These are phyloP conservation scores for Sebastiscus tertius DNA, from an alignment of 2,797 vertebrate species.

Conservation along the genomic window DNA sequence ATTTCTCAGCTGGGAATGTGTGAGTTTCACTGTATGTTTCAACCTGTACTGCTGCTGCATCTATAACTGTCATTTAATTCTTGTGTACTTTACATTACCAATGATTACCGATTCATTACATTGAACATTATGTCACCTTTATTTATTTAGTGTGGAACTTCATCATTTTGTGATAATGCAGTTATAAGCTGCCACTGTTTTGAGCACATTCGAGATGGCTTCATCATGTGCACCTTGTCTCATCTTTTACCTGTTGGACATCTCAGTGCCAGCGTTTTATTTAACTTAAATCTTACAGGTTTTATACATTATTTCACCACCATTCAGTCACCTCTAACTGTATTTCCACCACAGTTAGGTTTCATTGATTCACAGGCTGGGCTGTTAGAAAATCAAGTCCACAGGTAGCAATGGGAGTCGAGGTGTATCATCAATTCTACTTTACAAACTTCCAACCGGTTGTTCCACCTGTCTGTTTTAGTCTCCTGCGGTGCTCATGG, in stretches of 20 bases:
- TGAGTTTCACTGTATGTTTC: neutral
- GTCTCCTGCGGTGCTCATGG: neutral
- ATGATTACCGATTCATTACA: neutral
- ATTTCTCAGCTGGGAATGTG: neutral
- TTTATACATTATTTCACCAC: neutral
- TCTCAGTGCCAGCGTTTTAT: neutral
- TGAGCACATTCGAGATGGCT: too few relatives aligned
- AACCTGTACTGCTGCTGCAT: neutral
- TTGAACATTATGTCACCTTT: neutral
- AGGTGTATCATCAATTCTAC: neutral
- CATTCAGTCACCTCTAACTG: neutral
- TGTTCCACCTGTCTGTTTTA: neutral
- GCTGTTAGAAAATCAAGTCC: neutral
- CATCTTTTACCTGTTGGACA: neutral
- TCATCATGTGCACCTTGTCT: neutral
- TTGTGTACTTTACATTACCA: neutral
- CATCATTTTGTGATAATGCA: neutral
- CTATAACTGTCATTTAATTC: neutral
- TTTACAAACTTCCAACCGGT: neutral
- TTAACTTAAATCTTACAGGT: neutral
- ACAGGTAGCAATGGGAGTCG: neutral
- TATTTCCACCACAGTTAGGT: too few relatives aligned
- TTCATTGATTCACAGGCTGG: neutral
- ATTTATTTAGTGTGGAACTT: neutral
- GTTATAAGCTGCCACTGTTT: neutral